phyloP scores from a whole-genome alignment of 1,140 invertebrate species.

The Phymastichus coffea region DNA sequence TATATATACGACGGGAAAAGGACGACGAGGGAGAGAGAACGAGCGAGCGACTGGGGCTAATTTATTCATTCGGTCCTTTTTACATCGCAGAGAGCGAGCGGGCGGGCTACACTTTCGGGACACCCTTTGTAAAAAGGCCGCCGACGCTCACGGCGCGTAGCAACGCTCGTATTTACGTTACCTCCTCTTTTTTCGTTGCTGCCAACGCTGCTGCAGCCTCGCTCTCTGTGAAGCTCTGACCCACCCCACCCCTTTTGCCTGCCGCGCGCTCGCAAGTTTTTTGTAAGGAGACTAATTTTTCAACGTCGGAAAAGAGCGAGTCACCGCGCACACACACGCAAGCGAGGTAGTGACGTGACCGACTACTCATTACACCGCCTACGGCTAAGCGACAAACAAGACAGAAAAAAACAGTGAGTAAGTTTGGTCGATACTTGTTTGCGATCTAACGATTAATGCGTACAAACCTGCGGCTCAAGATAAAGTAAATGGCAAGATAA shows the following conservation, averaged over 20 bases:
- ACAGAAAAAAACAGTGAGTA: background rate
- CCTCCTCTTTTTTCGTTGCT: slow-evolving; percentile 28
- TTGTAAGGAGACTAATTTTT: slow-evolving; percentile 32
- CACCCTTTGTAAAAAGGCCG: slow-evolving; percentile 50
- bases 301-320: slow-evolving; percentile 15
- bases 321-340: background rate
- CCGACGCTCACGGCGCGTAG: slow-evolving; percentile 47
- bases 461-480: background rate
- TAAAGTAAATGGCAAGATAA: too few relatives aligned
- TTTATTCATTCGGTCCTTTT: slow-evolving; percentile 55
- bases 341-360: background rate
- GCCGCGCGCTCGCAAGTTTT: slow-evolving; percentile 13
- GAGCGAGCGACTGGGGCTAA: slow-evolving; percentile 36
- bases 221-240: slow-evolving; percentile 4
- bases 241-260: background rate
- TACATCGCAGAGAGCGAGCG: slow-evolving; percentile 34
- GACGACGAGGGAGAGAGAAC: background rate
- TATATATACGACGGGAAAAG: background rate
- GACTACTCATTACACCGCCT: slow-evolving; percentile 22
- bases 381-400: background rate
- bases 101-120: slow-evolving; percentile 41
- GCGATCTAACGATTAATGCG: slow-evolving; percentile 2
- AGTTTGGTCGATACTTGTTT: slow-evolving; percentile 15
- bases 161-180: slow-evolving; percentile 52
- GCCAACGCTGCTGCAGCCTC: too few relatives aligned